phyloP scores from a whole-genome alignment of 2,113 vertebrate genomes.

The Pongo abelii region DNA sequence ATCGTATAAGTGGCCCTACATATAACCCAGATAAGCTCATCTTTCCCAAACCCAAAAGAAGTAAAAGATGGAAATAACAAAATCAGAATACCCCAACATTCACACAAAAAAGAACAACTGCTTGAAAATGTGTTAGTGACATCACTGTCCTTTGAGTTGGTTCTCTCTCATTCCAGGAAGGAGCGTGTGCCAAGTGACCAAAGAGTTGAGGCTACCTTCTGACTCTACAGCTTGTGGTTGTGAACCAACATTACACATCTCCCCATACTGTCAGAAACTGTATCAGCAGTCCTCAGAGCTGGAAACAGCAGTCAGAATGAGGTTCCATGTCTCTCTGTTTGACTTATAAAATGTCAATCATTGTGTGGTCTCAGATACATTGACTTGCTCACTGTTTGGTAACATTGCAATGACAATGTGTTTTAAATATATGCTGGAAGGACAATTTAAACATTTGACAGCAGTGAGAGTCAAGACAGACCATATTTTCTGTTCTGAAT shows the following conservation, averaged over 20 bases:
- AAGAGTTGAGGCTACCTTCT: constrained; percentile 59
- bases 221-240: constrained; percentile 68
- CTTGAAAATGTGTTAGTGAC: constrained; percentile 31
- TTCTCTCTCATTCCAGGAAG: constrained; percentile 38
- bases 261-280: constrained; percentile 68
- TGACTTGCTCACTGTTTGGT: constrained; percentile 79
- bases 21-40: neutral
- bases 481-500: constrained; percentile 79
- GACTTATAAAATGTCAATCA: constrained; percentile 80
- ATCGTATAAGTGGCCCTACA: neutral
- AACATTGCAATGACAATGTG: constrained; percentile 82
- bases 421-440: constrained; percentile 81
- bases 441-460: constrained; percentile 81
- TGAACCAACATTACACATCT: constrained; percentile 73
- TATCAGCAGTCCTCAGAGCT: constrained; percentile 63
- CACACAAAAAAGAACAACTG: constrained; percentile 33
- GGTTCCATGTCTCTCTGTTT: constrained; percentile 75
- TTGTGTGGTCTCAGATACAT: constrained; percentile 76
- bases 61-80: neutral
- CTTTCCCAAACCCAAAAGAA: constrained; percentile 43
- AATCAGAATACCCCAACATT: neutral
- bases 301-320: constrained; percentile 73
- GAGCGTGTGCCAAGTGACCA: constrained; percentile 31
- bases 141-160: neutral
- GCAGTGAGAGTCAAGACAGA: constrained; percentile 81